Evolutionary conservation across 2,888 invertebrate genomes (phyloP).

Genomic region (Eurytoma adleriae): DNA sequence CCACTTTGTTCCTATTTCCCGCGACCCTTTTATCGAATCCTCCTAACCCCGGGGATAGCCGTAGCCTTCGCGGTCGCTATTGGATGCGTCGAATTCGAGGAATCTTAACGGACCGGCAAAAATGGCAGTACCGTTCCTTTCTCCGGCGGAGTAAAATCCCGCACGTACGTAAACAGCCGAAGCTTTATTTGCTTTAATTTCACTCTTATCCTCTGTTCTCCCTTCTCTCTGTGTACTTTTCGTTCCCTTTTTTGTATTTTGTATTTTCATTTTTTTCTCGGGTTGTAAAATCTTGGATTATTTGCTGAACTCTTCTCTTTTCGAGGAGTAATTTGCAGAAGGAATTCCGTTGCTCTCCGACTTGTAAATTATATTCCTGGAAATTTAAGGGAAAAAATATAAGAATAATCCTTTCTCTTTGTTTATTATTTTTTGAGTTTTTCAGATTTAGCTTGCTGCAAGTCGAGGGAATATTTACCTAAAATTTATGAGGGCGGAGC

Average conservation of each 20-base stretch:
- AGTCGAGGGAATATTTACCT: not conserved
- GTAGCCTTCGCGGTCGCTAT: not conserved
- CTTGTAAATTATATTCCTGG: too few relatives aligned
- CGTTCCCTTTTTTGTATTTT: not conserved
- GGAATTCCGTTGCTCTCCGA: too few relatives aligned
- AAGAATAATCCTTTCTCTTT: too few relatives aligned
- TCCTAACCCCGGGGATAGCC: too few relatives aligned
- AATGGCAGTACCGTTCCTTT: not conserved
- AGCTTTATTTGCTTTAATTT: not conserved
- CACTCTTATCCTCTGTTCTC: not conserved
- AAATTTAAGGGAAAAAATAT: too few relatives aligned
- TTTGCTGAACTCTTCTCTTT: too few relatives aligned
- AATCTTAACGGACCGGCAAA: conserved; percentile 8
- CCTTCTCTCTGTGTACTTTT: not conserved
- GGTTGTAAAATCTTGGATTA: too few relatives aligned
- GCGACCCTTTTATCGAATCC: conserved; percentile 20
- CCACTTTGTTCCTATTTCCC: conserved; percentile 18
- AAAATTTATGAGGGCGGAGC: not conserved
- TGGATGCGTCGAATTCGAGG: conserved; percentile 13
- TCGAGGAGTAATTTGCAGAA: too few relatives aligned
- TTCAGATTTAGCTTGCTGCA: too few relatives aligned
- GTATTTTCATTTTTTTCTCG: too few relatives aligned
- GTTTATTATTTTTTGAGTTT: too few relatives aligned
- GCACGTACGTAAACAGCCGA: not conserved
- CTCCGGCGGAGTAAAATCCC: not conserved